A percentile compares a stretch with the other conserved stretches of the same genome.
These are phyloP conservation scores for Drosophila auraria DNA, from an alignment of 1,140 invertebrate genomes.

Conservation along the genomic window DNA sequence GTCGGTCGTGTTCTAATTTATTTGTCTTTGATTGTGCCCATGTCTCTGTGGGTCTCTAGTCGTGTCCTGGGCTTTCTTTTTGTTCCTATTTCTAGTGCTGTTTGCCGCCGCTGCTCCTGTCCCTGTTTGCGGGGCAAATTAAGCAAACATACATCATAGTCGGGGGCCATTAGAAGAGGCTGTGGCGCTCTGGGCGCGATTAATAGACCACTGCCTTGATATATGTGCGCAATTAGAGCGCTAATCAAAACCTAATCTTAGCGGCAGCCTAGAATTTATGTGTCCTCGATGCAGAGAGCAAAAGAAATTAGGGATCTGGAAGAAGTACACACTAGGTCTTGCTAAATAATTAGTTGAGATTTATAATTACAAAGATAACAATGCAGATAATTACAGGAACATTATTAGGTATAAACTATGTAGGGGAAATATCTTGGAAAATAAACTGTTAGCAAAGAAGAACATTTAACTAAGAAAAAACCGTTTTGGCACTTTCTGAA, in stretches of 20 bases:
- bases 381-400: too few relatives aligned
- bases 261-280: slow-evolving; percentile 50
- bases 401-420: too few relatives aligned
- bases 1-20: slow-evolving; percentile 82
- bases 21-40: slow-evolving; percentile 82
- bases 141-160: slow-evolving; percentile 78
- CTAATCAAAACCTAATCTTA: slow-evolving; percentile 74
- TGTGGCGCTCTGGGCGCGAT: slow-evolving; percentile 54
- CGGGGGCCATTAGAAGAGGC: slow-evolving; percentile 61
- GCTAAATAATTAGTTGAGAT: neutral
- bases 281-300: slow-evolving; percentile 6
- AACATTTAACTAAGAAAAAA: too few relatives aligned
- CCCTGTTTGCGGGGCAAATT: slow-evolving; percentile 57
- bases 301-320: neutral
- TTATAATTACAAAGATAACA: neutral
- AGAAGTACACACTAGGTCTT: neutral
- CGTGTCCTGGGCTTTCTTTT: slow-evolving; percentile 65
- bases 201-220: slow-evolving; percentile 67
- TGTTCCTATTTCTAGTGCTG: slow-evolving; percentile 4
- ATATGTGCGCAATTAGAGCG: slow-evolving; percentile 72
- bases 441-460: too few relatives aligned
- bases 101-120: neutral
- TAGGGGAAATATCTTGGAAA: too few relatives aligned
- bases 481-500: too few relatives aligned
- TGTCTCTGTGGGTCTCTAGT: slow-evolving; percentile 54